Base-by-base conservation (phyloP, 1,140 invertebrate species). In the Eurosta solidaginis region DNA sequence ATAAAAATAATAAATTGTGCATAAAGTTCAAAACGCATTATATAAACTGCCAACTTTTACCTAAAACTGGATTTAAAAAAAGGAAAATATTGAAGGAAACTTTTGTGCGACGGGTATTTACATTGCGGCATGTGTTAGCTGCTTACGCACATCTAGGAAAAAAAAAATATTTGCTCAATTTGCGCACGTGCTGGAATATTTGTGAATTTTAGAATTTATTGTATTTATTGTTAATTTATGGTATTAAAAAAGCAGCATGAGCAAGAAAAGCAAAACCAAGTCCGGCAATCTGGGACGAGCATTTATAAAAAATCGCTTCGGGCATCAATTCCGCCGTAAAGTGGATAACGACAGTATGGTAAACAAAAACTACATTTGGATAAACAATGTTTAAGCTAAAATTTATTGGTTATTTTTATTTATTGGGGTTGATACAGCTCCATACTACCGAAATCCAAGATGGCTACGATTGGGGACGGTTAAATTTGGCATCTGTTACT, bases 401-500 rank as follows among this genome's bases (percentile, higher is more conserved):
- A n/a, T n/a, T n/a, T n/a, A n/a, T n/a, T n/a, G n/a, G n/a, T n/a
- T n/a, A n/a, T n/a, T n/a, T n/a, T n/a, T n/a, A n/a, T n/a, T n/a
- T n/a, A n/a, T n/a, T n/a, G n/a, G n/a, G n/a, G n/a, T n/a, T n/a
- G n/a, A n/a, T 90, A 75, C 82, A 97, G 95, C 86, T 96, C 2
- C 96, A 97, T 83, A 96, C 95, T 10, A 92, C 94, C 40, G 96
- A 97, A 83, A 88, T 98, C 0, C 91, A 94, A 84, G 96, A 98
- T 90, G 96, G 95, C 4, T 95, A 94, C 83, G 95, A 97, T 74
- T 97, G 95, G 95, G 94, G 93, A 54, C 90, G 94, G 47, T 88
- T 97, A 0, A 97, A 98, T 89, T 89, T 98, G 3, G 93, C 96
- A 84, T 99, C 97, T 0, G 94, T 99, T 0, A 99, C 97, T 0